Percentiles rank a stretch among this genome's conserved stretches.
Evolutionary conservation across 53 echinoderm and acorn worm genomes (phyloP).

Genomic region (Echinometra lucunter): DNA sequence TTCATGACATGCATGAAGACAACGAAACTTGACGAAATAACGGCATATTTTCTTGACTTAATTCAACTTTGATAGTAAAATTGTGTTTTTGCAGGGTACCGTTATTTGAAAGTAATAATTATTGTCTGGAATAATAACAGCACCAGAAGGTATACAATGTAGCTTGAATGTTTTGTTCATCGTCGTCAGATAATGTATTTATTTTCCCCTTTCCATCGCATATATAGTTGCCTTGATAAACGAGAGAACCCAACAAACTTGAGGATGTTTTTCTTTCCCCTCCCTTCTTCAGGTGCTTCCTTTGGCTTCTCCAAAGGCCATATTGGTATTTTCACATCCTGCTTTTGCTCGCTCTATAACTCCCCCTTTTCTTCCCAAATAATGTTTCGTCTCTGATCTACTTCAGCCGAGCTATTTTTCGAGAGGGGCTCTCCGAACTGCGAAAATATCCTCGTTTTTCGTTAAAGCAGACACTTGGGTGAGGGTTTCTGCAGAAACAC

Average conservation of each 20-base stretch:
- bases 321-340: neutral
- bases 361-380: neutral
- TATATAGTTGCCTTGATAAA: neutral
- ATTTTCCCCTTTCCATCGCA: neutral
- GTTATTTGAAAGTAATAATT: neutral
- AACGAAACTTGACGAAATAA: too few species aligned
- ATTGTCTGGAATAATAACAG: neutral
- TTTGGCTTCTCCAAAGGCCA: neutral
- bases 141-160: neutral
- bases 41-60: too few species aligned
- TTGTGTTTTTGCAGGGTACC: neutral
- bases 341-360: neutral
- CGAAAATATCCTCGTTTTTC: conserved; percentile 32
- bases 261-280: neutral
- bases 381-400: neutral
- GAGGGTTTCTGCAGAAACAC: neutral
- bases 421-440: conserved; percentile 4
- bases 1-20: too few species aligned
- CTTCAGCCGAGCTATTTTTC: conserved; percentile 7
- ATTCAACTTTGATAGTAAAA: too few species aligned
- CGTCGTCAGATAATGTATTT: neutral
- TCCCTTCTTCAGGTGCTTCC: neutral
- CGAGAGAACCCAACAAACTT: neutral
- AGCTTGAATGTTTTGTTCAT: neutral
- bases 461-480: conserved; percentile 1